These are phyloP conservation scores for Bovichtus diacanthus DNA, from an alignment of 2,797 vertebrate genomes.

Conservation along the genomic window DNA sequence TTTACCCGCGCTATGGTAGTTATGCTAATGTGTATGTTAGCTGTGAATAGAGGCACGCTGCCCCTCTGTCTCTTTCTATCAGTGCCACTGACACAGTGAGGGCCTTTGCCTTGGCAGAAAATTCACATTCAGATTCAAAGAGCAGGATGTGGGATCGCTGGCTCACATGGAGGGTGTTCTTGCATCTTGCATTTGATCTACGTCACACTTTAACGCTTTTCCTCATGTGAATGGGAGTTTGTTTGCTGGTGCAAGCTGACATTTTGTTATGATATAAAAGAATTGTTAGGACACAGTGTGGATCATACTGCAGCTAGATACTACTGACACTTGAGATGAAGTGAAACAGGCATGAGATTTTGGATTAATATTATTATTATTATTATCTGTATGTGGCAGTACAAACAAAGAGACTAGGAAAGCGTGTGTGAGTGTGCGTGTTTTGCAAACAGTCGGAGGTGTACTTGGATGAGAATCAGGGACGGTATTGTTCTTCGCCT, in stretches of 20 bases:
- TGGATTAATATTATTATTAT: slow-evolving; percentile 52
- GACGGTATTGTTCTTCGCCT: slow-evolving; percentile 63
- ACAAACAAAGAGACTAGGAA: slow-evolving; percentile 38
- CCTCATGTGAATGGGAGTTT: slow-evolving; percentile 40
- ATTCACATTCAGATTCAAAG: slow-evolving; percentile 57
- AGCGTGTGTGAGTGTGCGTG: slow-evolving; percentile 23
- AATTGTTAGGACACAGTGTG: slow-evolving; percentile 13
- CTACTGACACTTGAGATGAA: slow-evolving; percentile 11
- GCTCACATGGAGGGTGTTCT: slow-evolving; percentile 44
- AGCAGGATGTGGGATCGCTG: slow-evolving; percentile 57
- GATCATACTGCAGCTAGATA: slow-evolving; percentile 27
- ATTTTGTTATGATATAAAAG: slow-evolving; percentile 22
- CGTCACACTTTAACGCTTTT: slow-evolving; percentile 45
- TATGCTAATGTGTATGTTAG: slow-evolving; percentile 79
- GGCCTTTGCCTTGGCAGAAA: slow-evolving; percentile 60
- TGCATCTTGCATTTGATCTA: slow-evolving; percentile 59
- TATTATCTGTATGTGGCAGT: slow-evolving; percentile 51
- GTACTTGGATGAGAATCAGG: slow-evolving; percentile 55
- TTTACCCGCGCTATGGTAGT: slow-evolving; percentile 69
- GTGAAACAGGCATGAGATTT: slow-evolving; percentile 31
- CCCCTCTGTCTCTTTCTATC: slow-evolving; percentile 79
- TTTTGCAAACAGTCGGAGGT: slow-evolving; percentile 58
- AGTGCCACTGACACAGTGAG: slow-evolving; percentile 74
- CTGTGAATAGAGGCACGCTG: slow-evolving; percentile 76
- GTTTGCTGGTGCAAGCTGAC: slow-evolving; percentile 14